phyloP scores from a whole-genome alignment of 2,888 invertebrate genomes.

The Noctuana brunneofusca region DNA sequence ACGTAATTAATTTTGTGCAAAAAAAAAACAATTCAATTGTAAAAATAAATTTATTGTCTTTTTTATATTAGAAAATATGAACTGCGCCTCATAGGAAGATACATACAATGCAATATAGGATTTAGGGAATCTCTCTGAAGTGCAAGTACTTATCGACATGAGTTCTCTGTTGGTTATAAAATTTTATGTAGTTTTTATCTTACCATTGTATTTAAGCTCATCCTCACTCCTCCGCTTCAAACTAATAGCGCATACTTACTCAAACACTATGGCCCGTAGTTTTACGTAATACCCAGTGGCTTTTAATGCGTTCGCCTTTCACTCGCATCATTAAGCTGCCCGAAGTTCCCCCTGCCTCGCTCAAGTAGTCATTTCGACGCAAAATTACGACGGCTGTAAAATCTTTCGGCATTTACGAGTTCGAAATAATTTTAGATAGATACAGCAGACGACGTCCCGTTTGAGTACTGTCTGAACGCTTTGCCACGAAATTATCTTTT shows the following conservation, averaged over 20 bases:
- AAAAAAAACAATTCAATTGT: too few relatives aligned
- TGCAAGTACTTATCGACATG: background rate
- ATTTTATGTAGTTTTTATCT: constrained; percentile 5
- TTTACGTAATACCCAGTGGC: constrained; percentile 25
- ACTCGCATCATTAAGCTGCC: constrained; percentile 30
- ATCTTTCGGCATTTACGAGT: constrained; percentile 29
- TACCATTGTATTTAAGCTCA: constrained; percentile 4
- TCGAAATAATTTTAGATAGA: constrained; percentile 28
- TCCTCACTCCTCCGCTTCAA: background rate
- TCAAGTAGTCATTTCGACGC: constrained; percentile 26
- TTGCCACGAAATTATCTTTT: constrained; percentile 12
- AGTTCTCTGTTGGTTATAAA: background rate
- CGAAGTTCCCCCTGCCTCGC: constrained; percentile 24
- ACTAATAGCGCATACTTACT: background rate
- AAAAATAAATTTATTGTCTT: too few relatives aligned
- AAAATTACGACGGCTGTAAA: constrained; percentile 34
- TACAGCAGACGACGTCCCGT: constrained; percentile 13
- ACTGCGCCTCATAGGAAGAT: too few relatives aligned
- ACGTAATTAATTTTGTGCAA: too few relatives aligned
- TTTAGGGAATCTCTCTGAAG: too few relatives aligned
- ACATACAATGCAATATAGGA: too few relatives aligned
- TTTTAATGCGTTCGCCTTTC: constrained; percentile 34
- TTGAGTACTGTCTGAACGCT: constrained; percentile 21
- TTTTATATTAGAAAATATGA: too few relatives aligned
- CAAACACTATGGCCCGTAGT: constrained; percentile 1